A percentile compares a stretch with the other conserved stretches of the same genome.
phyloP scores from a whole-genome alignment of 2,888 invertebrate genomes.

The Caenorhabditis virilis region DNA sequence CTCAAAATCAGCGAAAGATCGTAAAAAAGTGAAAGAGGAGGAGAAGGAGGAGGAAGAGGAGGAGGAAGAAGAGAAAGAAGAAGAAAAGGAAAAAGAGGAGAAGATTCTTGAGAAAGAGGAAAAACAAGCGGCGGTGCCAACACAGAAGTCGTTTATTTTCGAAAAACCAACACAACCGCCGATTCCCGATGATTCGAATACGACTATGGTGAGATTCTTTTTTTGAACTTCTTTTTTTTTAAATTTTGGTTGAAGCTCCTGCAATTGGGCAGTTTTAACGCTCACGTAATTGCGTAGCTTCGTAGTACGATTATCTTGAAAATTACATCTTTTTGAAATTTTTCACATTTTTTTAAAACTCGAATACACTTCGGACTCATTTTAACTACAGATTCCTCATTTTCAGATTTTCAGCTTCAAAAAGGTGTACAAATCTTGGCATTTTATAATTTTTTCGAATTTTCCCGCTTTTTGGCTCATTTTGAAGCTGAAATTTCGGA shows the following conservation, averaged over 20 bases:
- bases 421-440: too few relatives aligned
- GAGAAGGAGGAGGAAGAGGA: constrained; percentile 25
- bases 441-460: too few relatives aligned
- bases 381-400: too few relatives aligned
- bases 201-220: constrained; percentile 47
- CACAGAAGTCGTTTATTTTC: constrained; percentile 59
- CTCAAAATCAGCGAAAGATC: neutral
- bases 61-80: constrained; percentile 31
- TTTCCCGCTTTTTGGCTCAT: too few relatives aligned
- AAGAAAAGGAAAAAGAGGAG: constrained; percentile 41
- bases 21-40: constrained; percentile 24
- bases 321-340: too few relatives aligned
- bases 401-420: too few relatives aligned
- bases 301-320: too few relatives aligned
- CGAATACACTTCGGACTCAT: too few relatives aligned
- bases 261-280: too few relatives aligned
- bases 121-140: constrained; percentile 33
- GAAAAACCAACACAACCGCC: constrained; percentile 61
- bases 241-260: neutral
- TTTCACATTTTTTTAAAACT: too few relatives aligned
- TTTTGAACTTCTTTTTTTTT: neutral
- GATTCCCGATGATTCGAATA: constrained; percentile 57
- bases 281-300: too few relatives aligned
- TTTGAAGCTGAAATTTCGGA: too few relatives aligned
- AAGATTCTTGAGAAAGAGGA: constrained; percentile 21